A percentile compares a stretch with the other conserved stretches of the same genome.
phyloP scores from a whole-genome alignment of 2,113 vertebrate species.

The Brachypteracias leptosomus region DNA sequence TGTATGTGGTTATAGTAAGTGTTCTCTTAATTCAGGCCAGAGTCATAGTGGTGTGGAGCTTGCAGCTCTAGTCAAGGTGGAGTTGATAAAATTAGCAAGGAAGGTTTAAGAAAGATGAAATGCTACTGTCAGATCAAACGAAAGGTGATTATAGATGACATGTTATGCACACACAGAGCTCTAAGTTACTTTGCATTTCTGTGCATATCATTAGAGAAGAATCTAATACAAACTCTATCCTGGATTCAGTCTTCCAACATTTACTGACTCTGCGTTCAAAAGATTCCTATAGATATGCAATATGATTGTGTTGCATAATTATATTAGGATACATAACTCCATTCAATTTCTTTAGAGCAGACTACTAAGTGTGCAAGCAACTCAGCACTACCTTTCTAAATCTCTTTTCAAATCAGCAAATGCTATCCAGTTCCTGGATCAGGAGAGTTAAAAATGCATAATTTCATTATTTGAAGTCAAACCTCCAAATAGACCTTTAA shows the following conservation, averaged over 20 bases:
- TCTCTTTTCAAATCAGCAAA: not conserved
- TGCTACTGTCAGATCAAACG: not conserved
- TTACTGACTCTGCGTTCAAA: not conserved
- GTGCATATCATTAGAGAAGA: not conserved
- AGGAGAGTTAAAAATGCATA: not conserved
- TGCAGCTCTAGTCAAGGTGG: not conserved
- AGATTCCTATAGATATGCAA: not conserved
- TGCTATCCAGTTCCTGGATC: not conserved
- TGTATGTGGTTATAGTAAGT: not conserved
- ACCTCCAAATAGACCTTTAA: not conserved
- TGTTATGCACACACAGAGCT: not conserved
- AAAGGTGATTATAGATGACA: not conserved
- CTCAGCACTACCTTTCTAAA: not conserved
- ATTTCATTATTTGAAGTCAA: not conserved
- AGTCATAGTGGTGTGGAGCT: not conserved
- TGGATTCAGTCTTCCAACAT: not conserved
- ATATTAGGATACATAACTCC: not conserved
- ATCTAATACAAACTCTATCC: not conserved
- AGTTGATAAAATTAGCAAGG: not conserved
- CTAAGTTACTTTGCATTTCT: not conserved
- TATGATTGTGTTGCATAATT: not conserved
- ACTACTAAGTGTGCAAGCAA: not conserved
- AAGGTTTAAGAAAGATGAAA: not conserved
- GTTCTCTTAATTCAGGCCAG: not conserved
- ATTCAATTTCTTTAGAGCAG: not conserved